These are phyloP conservation scores for Mastomys coucha DNA, from an alignment of 2,113 vertebrate genomes.

Conservation along the genomic window DNA sequence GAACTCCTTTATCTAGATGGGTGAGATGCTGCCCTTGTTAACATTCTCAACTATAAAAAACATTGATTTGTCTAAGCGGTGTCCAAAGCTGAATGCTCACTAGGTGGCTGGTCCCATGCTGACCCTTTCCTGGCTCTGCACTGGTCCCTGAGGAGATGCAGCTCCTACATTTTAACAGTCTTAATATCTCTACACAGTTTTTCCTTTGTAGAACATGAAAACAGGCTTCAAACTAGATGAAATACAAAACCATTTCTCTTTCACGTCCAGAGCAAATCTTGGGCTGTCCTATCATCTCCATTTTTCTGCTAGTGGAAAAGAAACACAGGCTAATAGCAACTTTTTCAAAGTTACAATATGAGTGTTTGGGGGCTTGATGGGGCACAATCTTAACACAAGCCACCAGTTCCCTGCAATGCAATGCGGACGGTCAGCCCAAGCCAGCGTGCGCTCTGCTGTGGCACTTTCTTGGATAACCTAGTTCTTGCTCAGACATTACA, in stretches of 20 bases:
- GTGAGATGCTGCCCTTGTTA: background rate
- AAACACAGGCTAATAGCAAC: background rate
- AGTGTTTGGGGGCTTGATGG: background rate
- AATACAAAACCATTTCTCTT: background rate
- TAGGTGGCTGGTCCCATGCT: background rate
- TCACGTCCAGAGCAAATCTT: background rate
- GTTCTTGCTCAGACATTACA: background rate
- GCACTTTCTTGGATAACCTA: background rate
- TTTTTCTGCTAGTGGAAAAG: background rate
- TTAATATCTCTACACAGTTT: background rate
- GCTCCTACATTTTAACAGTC: background rate
- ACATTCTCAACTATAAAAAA: slow-evolving; percentile 27
- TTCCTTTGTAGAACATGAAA: background rate
- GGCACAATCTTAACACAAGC: background rate
- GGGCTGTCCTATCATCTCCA: background rate
- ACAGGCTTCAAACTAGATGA: background rate
- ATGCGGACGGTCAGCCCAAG: background rate
- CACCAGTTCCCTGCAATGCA: background rate
- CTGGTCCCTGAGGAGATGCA: background rate
- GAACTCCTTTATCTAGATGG: slow-evolving; percentile 12
- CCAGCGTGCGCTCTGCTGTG: accelerated
- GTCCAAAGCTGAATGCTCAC: background rate
- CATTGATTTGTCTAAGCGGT: slow-evolving; percentile 35
- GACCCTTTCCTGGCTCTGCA: background rate
- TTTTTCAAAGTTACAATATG: background rate